phyloP scores from a whole-genome alignment of 2,888 invertebrate genomes.

The Bellardia pandia region DNA sequence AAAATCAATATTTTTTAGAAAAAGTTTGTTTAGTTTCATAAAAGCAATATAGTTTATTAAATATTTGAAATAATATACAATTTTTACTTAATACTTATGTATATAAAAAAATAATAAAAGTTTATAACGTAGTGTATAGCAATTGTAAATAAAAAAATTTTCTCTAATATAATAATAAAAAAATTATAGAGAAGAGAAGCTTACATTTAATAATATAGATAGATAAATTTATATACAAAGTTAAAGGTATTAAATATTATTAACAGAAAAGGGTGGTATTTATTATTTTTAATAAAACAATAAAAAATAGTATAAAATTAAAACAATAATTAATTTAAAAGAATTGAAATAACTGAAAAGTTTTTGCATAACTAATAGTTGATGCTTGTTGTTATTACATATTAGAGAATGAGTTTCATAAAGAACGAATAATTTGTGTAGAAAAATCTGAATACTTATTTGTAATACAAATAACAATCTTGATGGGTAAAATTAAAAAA shows the following conservation, averaged over 20 bases:
- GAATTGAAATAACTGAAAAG: background rate
- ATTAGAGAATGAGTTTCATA: background rate
- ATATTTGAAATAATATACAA: conserved; percentile 63
- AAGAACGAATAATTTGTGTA: background rate
- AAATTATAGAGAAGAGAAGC: background rate
- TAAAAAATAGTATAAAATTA: conserved; percentile 15
- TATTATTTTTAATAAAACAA: background rate
- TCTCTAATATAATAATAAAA: conserved; percentile 19
- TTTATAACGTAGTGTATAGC: conserved; percentile 8
- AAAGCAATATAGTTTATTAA: conserved; percentile 58
- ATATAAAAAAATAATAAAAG: background rate
- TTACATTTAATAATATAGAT: conserved; percentile 39
- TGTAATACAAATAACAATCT: background rate
- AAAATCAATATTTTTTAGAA: background rate
- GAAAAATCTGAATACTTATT: background rate
- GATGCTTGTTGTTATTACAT: background rate
- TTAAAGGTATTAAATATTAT: conserved; percentile 23
- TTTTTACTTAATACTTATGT: conserved; percentile 54
- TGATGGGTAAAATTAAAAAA: background rate
- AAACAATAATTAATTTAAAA: conserved; percentile 12
- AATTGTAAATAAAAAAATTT: background rate
- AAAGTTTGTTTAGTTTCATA: conserved; percentile 43
- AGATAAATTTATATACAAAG: conserved; percentile 45
- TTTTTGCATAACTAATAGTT: no score
- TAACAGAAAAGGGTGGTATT: background rate